These are phyloP conservation scores for Brachyptera risi DNA, from an alignment of 2,888 invertebrate genomes.

Conservation along the genomic window DNA sequence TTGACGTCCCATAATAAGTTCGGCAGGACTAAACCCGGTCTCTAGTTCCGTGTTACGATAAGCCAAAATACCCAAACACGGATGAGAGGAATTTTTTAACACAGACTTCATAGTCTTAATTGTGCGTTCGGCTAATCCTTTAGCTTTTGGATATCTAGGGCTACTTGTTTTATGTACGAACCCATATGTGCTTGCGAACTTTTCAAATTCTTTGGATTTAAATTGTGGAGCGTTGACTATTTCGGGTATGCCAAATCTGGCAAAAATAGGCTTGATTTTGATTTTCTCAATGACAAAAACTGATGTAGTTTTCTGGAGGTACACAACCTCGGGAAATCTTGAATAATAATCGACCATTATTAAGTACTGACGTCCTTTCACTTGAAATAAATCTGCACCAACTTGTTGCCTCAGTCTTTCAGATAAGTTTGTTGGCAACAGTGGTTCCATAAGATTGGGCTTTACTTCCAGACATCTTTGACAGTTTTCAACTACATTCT, in stretches of 20 bases:
- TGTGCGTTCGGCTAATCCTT: constrained; percentile 33
- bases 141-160: constrained; percentile 34
- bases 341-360: constrained; percentile 35
- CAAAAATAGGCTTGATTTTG: constrained; percentile 33
- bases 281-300: constrained; percentile 21
- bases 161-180: constrained; percentile 32
- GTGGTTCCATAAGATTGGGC: constrained; percentile 29
- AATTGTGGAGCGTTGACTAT: constrained; percentile 36
- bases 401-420: constrained; percentile 35
- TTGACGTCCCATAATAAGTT: constrained; percentile 37
- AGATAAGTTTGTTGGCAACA: constrained; percentile 32
- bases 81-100: constrained; percentile 35
- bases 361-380: constrained; percentile 30
- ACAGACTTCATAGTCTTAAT: constrained; percentile 34
- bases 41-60: constrained; percentile 34
- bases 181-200: constrained; percentile 34
- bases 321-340: constrained; percentile 32
- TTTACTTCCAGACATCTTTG: constrained; percentile 30
- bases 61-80: constrained; percentile 35
- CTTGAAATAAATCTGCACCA: constrained; percentile 34
- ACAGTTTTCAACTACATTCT: constrained; percentile 30
- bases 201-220: constrained; percentile 24
- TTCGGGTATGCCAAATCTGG: constrained; percentile 34
- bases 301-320: constrained; percentile 1
- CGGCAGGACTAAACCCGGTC: constrained; percentile 36